Conservation (phyloP, 2,888 invertebrate genomes). For the Nephrotoma appendiculata region DNA sequence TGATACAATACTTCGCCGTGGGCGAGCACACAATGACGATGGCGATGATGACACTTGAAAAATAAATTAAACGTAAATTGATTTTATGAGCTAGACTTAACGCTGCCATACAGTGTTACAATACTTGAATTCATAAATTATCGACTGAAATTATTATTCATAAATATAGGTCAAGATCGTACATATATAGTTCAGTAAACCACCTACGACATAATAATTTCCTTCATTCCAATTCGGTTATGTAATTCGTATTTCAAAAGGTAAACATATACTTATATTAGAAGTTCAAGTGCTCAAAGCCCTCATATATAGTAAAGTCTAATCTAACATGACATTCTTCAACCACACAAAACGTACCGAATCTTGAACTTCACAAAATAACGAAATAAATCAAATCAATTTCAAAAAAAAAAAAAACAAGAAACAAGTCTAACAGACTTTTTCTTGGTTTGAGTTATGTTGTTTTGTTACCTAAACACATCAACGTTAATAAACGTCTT, state of each 20-base stretch:
- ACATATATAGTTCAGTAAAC: not conserved
- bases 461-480: not conserved
- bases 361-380: not conserved
- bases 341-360: not conserved
- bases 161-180: not conserved
- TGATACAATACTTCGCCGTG: not conserved
- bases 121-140: not conserved
- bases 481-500: not conserved
- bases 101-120: not conserved
- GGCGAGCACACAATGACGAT: not conserved
- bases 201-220: not conserved
- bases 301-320: not conserved
- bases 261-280: not conserved
- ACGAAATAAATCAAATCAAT: not conserved
- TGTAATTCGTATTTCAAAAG: not conserved
- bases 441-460: not conserved
- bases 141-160: not conserved
- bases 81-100: not conserved
- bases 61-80: not conserved
- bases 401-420: not conserved
- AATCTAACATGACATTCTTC: not conserved
- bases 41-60: not conserved
- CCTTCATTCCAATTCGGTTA: not conserved
- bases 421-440: not conserved
- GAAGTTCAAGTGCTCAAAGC: not conserved